Base-by-base conservation (phyloP, 2,113 vertebrate genomes). In the Lampris megalopsis region DNA sequence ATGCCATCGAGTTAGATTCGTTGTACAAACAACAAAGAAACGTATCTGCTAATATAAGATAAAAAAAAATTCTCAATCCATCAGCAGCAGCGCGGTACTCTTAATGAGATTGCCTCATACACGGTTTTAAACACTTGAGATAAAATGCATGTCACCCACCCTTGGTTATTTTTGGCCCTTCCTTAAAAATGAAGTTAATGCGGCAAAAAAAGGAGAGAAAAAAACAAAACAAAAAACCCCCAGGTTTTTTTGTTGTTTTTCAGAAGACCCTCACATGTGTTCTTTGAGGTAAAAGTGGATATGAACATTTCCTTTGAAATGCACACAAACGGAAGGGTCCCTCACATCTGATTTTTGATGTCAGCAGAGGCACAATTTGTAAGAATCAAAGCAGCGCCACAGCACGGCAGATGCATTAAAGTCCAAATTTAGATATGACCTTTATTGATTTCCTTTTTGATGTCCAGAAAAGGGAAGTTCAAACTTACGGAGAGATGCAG, bases 371-470 rank as follows among this genome's bases (percentile, higher is more conserved):
- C 7, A 3, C 1, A 58, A 50, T 43, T 0, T 4, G 10, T 13
- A 10, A 13, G 11, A 10, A 53, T 13, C 1, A 2, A 2, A 50
- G 9, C 3, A 11, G 11, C 72, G 41, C 58, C 56, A 71, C 24
- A 50, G 1, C 0, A 5, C 0, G 58, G 53, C 5, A 59, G 5
- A 41, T 49, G 24, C 37, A 69, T 11, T 43, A 1, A 37, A 11
- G 11, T 48, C 52, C 2, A 63, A 53, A 75, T 43, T 56, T 43
- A 10, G 73, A 71, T 6, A 62, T 42, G 24, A 24, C 70, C 42
- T 0, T 1, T 0, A 75, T 60, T 59, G 43, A 81, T 85, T 91
- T 88, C 88, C 82, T 91, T 88, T 88, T 77, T 73, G 3, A 71
- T 80, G 84, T 63, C 61, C 6, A 60, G 63, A 65, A 82, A 47